These are phyloP conservation scores for Noctua pronuba DNA, from an alignment of 2,888 invertebrate species.

Conservation along the genomic window DNA sequence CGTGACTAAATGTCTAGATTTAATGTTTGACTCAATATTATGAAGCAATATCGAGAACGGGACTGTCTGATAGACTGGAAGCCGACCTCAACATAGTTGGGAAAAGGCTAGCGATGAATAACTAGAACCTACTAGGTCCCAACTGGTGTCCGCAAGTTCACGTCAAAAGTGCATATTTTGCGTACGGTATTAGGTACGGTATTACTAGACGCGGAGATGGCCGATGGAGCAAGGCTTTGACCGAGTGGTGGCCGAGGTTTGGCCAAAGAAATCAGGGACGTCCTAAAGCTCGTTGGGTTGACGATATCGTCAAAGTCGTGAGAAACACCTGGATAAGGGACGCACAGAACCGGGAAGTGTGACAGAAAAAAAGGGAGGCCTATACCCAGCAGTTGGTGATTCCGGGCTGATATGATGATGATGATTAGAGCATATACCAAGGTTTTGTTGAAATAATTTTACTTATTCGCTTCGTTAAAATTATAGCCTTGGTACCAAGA, in stretches of 20 bases:
- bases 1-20: constrained; percentile 12
- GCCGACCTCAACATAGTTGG: background rate
- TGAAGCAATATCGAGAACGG: background rate
- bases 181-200: background rate
- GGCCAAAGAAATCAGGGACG: too few relatives aligned
- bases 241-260: too few relatives aligned
- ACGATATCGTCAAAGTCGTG: too few relatives aligned
- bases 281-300: too few relatives aligned
- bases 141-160: background rate
- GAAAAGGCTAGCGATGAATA: background rate
- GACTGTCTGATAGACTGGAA: background rate
- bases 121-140: background rate
- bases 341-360: too few relatives aligned
- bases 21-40: background rate
- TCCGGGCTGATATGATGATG: too few relatives aligned
- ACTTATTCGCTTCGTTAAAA: background rate
- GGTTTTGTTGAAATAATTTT: background rate
- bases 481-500: background rate
- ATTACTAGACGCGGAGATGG: too few relatives aligned
- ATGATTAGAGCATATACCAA: background rate
- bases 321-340: too few relatives aligned
- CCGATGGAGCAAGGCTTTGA: too few relatives aligned
- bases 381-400: too few relatives aligned
- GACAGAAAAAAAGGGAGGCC: too few relatives aligned
- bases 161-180: background rate